Conservation (phyloP, 1,140 invertebrate species). For the Solen grandis region DNA sequence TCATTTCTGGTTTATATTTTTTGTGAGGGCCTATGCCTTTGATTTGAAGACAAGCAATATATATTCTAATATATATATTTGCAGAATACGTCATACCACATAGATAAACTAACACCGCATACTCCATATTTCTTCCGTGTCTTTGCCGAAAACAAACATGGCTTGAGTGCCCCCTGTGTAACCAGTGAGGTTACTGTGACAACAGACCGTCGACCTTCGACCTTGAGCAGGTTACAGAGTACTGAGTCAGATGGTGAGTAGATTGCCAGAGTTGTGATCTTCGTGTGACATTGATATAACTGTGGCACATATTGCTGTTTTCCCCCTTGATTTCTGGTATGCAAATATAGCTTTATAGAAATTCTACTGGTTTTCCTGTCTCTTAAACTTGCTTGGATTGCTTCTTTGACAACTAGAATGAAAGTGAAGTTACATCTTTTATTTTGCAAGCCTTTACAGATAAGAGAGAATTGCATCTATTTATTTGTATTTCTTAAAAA, state of each 20-base stretch:
- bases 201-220: conserved; percentile 59
- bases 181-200: conserved; percentile 69
- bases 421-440: too few relatives aligned
- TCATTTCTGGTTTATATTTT: too few relatives aligned
- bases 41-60: too few relatives aligned
- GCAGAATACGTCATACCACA: conserved; percentile 82
- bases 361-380: too few relatives aligned
- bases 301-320: neutral
- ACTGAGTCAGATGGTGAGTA: conserved; percentile 74
- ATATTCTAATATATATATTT: conserved; percentile 79
- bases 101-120: conserved; percentile 86
- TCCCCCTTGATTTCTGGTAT: neutral
- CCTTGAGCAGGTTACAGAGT: conserved; percentile 35
- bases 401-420: too few relatives aligned
- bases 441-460: too few relatives aligned
- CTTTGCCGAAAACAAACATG: conserved; percentile 98
- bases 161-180: conserved; percentile 91
- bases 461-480: too few relatives aligned
- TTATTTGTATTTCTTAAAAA: too few relatives aligned
- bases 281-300: neutral
- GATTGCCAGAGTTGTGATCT: neutral
- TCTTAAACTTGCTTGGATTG: too few relatives aligned
- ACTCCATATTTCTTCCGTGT: conserved; percentile 97
- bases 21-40: too few relatives aligned
- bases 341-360: too few relatives aligned